These are phyloP conservation scores for Aleadryas rufinucha DNA, from an alignment of 2,113 vertebrate species.

Conservation along the genomic window DNA sequence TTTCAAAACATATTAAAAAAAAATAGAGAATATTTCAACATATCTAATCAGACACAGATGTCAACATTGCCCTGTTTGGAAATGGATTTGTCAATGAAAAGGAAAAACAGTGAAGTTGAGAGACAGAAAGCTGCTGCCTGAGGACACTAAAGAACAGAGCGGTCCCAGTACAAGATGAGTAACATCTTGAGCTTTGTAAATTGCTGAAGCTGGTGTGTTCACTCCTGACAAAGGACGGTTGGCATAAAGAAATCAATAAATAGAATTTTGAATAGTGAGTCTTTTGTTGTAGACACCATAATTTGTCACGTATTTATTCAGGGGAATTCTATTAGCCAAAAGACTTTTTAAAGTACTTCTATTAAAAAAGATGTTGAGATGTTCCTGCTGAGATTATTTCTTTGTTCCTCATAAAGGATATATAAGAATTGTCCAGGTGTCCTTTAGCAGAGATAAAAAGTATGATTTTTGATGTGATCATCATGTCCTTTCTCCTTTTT, in stretches of 20 bases:
- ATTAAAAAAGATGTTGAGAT: not conserved
- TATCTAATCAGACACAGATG: not conserved
- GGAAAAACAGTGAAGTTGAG: not conserved
- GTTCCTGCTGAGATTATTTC: not conserved
- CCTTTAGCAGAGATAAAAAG: conserved; percentile 18
- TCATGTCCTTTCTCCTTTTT: not conserved
- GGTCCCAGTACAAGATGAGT: not conserved
- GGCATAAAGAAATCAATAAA: conserved; percentile 15
- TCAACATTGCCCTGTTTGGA: not conserved
- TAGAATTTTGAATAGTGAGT: not conserved
- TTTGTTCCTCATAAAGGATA: not conserved
- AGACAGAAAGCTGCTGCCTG: not conserved
- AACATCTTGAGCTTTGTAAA: not conserved
- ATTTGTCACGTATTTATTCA: not conserved
- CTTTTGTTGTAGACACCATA: not conserved
- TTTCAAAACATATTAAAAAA: not conserved
- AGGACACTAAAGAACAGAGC: not conserved
- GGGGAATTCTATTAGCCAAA: not conserved
- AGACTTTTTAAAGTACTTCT: not conserved
- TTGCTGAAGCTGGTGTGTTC: not conserved
- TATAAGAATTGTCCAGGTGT: not conserved
- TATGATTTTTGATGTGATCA: not conserved
- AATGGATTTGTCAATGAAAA: not conserved
- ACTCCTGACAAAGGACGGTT: not conserved
- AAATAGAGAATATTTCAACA: not conserved